These are phyloP conservation scores for Polypterus bichir DNA, from an alignment of 2,113 vertebrate genomes.

Conservation along the genomic window DNA sequence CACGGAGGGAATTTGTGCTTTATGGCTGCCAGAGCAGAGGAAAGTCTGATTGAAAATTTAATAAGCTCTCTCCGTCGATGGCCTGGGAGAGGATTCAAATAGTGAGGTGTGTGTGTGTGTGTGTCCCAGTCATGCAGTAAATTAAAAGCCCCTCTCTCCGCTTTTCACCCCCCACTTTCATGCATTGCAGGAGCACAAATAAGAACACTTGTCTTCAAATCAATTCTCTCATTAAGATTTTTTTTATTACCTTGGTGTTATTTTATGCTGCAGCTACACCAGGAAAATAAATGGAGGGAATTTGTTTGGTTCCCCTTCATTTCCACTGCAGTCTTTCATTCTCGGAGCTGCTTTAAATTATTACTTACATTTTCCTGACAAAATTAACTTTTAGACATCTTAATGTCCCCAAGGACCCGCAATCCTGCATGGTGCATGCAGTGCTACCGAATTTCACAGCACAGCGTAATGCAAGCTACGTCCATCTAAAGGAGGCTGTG, in stretches of 20 bases:
- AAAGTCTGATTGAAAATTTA: slow-evolving; percentile 50
- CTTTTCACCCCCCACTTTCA: background rate
- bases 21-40: slow-evolving; percentile 35
- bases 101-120: slow-evolving; percentile 14
- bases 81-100: slow-evolving; percentile 20
- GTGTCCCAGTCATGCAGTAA: slow-evolving; percentile 27
- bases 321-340: slow-evolving; percentile 26
- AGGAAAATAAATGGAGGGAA: slow-evolving; percentile 25
- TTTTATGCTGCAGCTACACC: slow-evolving; percentile 19
- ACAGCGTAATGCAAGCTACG: too few species aligned
- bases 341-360: slow-evolving; percentile 30
- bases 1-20: slow-evolving; percentile 37
- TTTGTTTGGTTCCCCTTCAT: slow-evolving; percentile 26
- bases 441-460: too few species aligned
- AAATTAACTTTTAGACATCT: background rate
- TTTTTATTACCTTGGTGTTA: slow-evolving; percentile 26
- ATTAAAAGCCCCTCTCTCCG: slow-evolving; percentile 35
- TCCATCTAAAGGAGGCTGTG: too few species aligned
- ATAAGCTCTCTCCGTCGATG: slow-evolving; percentile 38
- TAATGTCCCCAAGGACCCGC: slow-evolving; percentile 31
- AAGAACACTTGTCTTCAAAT: slow-evolving; percentile 28
- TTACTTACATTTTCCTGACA: slow-evolving; percentile 15
- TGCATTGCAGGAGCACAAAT: slow-evolving; percentile 11
- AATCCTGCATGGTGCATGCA: slow-evolving; percentile 22
- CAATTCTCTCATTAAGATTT: slow-evolving; percentile 38